A percentile compares a stretch with the other conserved stretches of the same genome.
Evolutionary conservation across 2,797 vertebrate species (phyloP).

Genomic region (Setipinna tenuifilis): DNA sequence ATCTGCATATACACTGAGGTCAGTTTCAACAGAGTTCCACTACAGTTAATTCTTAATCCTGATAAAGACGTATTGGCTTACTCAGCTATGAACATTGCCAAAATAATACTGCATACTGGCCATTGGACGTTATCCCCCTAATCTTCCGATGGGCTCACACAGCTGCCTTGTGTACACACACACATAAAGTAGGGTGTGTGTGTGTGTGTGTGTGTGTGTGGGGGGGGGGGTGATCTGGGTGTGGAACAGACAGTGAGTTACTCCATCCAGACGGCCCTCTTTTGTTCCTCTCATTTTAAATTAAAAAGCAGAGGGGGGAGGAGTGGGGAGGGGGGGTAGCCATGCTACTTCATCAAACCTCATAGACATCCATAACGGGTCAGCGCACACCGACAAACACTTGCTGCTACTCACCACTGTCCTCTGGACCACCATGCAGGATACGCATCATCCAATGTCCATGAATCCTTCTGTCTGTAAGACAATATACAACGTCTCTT

Average conservation of each 20-base stretch:
- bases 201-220: not conserved
- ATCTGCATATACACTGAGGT: not conserved
- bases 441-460: not conserved
- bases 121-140: not conserved
- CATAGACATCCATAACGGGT: constrained; percentile 64
- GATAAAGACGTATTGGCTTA: not conserved
- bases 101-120: not conserved
- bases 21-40: not conserved
- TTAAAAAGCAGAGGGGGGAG: not conserved
- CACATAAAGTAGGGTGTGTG: too few relatives aligned
- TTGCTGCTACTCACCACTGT: constrained; percentile 42
- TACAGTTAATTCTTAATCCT: not conserved
- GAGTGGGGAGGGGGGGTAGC: not conserved
- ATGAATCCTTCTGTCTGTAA: not conserved
- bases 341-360: constrained; percentile 62
- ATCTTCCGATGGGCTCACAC: not conserved
- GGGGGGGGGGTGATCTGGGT: constrained; percentile 21
- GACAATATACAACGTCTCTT: too few relatives aligned
- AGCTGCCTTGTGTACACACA: not conserved
- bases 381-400: constrained; percentile 56
- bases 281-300: constrained; percentile 49
- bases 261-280: constrained; percentile 39
- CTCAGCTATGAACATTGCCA: not conserved
- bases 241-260: not conserved
- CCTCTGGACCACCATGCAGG: constrained; percentile 44